Evolutionary conservation across 2,888 invertebrate genomes (phyloP).

Genomic region (Encarsia formosa): DNA sequence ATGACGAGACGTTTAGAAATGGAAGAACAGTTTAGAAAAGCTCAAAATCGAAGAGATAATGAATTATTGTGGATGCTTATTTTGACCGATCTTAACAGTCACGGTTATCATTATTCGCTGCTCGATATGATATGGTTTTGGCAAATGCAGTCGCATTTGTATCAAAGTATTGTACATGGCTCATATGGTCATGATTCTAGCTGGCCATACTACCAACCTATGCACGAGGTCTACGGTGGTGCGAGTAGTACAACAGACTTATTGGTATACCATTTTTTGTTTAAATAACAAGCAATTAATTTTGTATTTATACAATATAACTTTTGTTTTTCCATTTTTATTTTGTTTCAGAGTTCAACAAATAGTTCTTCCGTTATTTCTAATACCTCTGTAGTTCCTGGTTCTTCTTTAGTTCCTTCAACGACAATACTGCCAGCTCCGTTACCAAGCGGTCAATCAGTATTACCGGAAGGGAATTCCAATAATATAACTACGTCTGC

Average conservation of each 20-base stretch:
- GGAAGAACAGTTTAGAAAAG: slow-evolving; percentile 3
- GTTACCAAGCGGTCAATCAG: no score
- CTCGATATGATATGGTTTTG: slow-evolving; percentile 7
- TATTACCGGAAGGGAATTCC: no score
- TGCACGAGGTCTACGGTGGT: neutral
- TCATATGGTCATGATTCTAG: neutral
- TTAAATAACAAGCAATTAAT: neutral
- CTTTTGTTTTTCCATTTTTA: no score
- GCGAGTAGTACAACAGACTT: neutral
- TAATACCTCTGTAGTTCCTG: no score
- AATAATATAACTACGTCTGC: no score
- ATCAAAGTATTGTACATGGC: slow-evolving; percentile 2
- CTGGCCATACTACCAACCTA: neutral
- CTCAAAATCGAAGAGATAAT: neutral
- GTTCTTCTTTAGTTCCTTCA: no score
- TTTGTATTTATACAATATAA: no score
- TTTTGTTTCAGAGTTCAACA: no score
- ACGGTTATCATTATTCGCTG: slow-evolving; percentile 3
- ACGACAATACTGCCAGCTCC: no score
- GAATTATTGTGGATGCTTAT: slow-evolving; percentile 7
- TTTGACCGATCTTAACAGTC: neutral
- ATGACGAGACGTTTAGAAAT: slow-evolving; percentile 8
- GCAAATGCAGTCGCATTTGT: slow-evolving; percentile 5
- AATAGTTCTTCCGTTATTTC: no score
- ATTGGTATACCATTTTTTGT: neutral